Base-by-base conservation (phyloP, 2,113 vertebrate species). In the Thymallus thymallus region DNA sequence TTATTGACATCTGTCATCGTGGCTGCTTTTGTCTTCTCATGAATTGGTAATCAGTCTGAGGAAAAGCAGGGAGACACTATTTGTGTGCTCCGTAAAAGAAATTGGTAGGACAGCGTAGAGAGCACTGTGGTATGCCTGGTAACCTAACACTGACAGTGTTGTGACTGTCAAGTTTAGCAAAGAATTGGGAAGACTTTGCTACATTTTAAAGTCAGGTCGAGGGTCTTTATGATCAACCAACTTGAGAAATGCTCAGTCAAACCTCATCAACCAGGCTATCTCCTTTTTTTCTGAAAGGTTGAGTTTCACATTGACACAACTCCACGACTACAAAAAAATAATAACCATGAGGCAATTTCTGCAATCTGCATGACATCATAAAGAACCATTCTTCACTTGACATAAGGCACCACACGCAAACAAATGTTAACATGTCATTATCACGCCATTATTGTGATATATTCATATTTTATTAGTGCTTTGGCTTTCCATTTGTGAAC, bases 381-480 rank as follows among this genome's bases (percentile, higher is more conserved):
- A 41, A 41, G 35, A 41, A 41, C 35, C 35, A 41, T 6, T 41
- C 10, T 41, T 41, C 35, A 41, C 35, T 41, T 10, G 35, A 41
- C 35, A 41, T 41, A 14, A 22, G 18, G 67, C 23, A 32, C 14
- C 6, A 60, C 68, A 64, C 61, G 64, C 45, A 35, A 65, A 32
- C 14, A 22, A 23, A 75, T 60, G 20, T 61, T 10, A 75, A 61
- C 69, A 65, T 74, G 65, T 68, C 55, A 29, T 69, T 75, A 48
- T 61, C 71, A 68, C 29, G 48, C 45, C 35, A 45, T 71, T 9
- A 41, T 12, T n/a, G 65, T 14, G 35, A 41, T 41, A 67, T 51
- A 80, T 85, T 72, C 77, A 84, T 81, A 78, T 82, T 82, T 41
- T 2, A 82, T 87, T 85, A 58, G 48, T 16, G 16, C 56, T 71